Evolutionary conservation across 1,140 invertebrate species (phyloP).

Genomic region (Apis dorsata): DNA sequence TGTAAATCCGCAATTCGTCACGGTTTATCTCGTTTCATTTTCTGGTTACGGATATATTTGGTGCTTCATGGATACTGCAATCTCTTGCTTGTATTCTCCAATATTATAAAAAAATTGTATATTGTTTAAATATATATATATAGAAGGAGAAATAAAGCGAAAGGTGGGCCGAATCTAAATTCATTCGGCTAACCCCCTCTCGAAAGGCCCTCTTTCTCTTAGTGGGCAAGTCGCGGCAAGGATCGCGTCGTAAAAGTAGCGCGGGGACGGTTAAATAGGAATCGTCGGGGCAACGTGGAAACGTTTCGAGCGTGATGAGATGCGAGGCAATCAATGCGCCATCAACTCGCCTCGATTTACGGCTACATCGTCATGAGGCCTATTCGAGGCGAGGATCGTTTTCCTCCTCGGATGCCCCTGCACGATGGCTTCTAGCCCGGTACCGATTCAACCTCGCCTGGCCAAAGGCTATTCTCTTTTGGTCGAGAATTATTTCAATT

Average conservation of each 20-base stretch:
- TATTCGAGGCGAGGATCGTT: constrained; percentile 59
- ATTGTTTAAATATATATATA: too few species aligned
- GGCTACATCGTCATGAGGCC: constrained; percentile 74
- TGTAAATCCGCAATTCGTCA: background rate
- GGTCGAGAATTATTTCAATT: constrained; percentile 77
- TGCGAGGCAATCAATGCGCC: constrained; percentile 79
- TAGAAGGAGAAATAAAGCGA: too few species aligned
- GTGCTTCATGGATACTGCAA: too few species aligned
- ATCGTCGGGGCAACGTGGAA: constrained; percentile 44
- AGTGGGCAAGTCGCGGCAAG: background rate
- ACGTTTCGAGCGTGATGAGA: constrained; percentile 69
- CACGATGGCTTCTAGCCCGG: constrained; percentile 52
- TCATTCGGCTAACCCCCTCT: too few species aligned
- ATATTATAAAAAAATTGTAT: too few species aligned
- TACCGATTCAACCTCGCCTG: constrained; percentile 63
- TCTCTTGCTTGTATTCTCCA: too few species aligned
- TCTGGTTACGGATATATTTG: too few species aligned
- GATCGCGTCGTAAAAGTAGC: constrained; percentile 50
- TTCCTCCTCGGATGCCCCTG: constrained; percentile 51
- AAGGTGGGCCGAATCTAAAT: too few species aligned
- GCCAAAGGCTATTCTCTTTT: constrained; percentile 74
- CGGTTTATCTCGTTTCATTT: background rate
- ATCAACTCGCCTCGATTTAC: constrained; percentile 79
- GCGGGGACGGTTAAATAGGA: constrained; percentile 49
- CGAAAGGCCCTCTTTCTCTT: background rate